Evolutionary conservation across 2,797 vertebrate genomes (phyloP).

Genomic region (Balearica regulorum): DNA sequence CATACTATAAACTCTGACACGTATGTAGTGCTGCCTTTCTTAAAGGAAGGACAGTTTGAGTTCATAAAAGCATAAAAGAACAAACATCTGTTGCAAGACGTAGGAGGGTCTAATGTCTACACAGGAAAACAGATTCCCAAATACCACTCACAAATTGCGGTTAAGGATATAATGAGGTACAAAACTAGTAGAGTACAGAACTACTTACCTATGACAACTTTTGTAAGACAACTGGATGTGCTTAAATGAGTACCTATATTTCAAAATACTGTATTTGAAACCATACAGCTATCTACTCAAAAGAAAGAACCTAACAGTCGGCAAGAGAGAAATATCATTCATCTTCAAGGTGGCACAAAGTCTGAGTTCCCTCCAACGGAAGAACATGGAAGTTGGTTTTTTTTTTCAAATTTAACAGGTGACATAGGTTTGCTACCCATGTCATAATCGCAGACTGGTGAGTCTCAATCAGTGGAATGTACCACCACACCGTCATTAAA

Average conservation of each 20-base stretch:
- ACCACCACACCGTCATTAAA: not conserved
- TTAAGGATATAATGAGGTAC: not conserved
- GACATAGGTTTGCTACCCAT: not conserved
- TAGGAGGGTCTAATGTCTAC: not conserved
- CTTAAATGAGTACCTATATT: not conserved
- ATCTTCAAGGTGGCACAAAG: not conserved
- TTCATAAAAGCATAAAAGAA: not conserved
- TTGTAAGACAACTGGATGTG: accelerated
- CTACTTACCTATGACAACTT: not conserved
- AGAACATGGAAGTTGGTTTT: not conserved
- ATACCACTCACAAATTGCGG: not conserved
- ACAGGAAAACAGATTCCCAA: not conserved
- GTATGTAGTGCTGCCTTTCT: accelerated
- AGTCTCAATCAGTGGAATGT: not conserved
- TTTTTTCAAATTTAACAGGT: not conserved
- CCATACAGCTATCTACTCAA: not conserved
- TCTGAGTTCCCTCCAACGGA: accelerated
- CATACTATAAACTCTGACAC: not conserved
- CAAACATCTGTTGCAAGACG: not conserved
- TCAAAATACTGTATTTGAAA: not conserved
- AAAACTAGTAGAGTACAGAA: not conserved
- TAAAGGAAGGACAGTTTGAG: not conserved
- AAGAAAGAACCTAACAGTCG: not conserved
- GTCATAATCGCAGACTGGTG: not conserved
- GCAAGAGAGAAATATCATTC: not conserved